Percentiles rank a stretch among this genome's conserved stretches.
phyloP scores from a whole-genome alignment of 2,797 vertebrate species.

The Jordanella pulchra region DNA sequence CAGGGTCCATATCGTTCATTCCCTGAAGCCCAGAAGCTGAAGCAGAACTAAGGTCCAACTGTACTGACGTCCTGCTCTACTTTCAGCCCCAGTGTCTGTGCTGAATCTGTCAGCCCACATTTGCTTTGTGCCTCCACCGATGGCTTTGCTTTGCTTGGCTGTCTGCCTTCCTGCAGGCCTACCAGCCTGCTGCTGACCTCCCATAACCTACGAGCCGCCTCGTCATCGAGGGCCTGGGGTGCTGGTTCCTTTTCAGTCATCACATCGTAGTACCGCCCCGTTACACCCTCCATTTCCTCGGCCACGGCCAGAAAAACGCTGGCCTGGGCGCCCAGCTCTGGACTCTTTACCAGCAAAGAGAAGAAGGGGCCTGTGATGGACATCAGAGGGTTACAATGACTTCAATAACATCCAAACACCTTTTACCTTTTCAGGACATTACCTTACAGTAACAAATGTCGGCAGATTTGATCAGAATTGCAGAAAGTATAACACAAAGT shows the following conservation, averaged over 20 bases:
- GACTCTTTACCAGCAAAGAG: slow-evolving; percentile 84
- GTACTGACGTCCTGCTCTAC: slow-evolving; percentile 33
- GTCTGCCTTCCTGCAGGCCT: slow-evolving; percentile 71
- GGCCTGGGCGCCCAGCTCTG: slow-evolving; percentile 84
- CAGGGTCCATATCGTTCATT: slow-evolving; percentile 32
- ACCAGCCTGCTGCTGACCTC: slow-evolving; percentile 82
- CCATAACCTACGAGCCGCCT: slow-evolving; percentile 81
- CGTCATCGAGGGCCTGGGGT: slow-evolving; percentile 81
- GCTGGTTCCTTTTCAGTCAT: slow-evolving; percentile 83
- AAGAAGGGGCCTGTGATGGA: slow-evolving; percentile 83
- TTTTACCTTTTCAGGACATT: not conserved
- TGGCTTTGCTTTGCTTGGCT: slow-evolving; percentile 8
- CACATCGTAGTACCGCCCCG: slow-evolving; percentile 85
- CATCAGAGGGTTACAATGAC: slow-evolving; percentile 8
- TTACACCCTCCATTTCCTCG: slow-evolving; percentile 80
- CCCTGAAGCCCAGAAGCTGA: slow-evolving; percentile 11
- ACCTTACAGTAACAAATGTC: not conserved
- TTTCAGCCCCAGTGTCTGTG: slow-evolving; percentile 32
- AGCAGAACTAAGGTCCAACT: slow-evolving; percentile 30
- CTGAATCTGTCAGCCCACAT: slow-evolving; percentile 23
- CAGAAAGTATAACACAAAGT: not conserved
- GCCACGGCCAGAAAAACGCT: slow-evolving; percentile 83
- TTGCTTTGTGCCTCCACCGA: slow-evolving; percentile 34
- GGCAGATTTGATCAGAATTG: not conserved
- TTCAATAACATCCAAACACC: not conserved